Evolutionary conservation across 2,888 invertebrate genomes (phyloP).

Genomic region (Apoda limacodes): DNA sequence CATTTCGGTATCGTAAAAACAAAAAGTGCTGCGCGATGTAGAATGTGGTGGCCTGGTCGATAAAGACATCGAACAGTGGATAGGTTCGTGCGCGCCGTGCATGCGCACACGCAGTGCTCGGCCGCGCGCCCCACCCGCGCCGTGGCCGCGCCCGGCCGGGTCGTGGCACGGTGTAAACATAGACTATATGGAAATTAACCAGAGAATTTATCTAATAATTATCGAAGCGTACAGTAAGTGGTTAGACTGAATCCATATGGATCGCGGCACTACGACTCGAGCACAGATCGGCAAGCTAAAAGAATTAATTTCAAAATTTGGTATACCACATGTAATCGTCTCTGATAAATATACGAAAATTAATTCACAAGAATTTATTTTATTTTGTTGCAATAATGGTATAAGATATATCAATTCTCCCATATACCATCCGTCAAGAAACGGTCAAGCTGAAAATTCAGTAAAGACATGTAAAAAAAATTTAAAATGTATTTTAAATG

Average conservation of each 20-base stretch:
- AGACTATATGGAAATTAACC: slow-evolving; percentile 16
- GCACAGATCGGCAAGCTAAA: slow-evolving; percentile 14
- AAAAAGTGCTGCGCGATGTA: too few species aligned
- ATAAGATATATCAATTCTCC: too few species aligned
- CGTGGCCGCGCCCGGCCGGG: slow-evolving; percentile 11
- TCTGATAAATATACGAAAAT: slow-evolving; percentile 18
- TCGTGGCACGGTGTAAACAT: slow-evolving; percentile 17
- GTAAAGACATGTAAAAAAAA: slow-evolving; percentile 19
- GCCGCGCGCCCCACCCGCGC: slow-evolving; percentile 11
- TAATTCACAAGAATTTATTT: slow-evolving; percentile 10
- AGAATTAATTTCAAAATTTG: slow-evolving; percentile 3
- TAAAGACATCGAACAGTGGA: too few species aligned
- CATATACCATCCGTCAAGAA: too few species aligned
- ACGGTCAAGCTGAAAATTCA: too few species aligned
- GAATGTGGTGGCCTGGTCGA: too few species aligned
- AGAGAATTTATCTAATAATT: slow-evolving; percentile 12
- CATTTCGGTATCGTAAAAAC: too few species aligned
- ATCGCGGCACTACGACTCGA: slow-evolving; percentile 10
- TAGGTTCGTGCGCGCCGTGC: slow-evolving; percentile 9
- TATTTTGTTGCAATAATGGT: too few species aligned
- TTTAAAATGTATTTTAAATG: slow-evolving; percentile 14
- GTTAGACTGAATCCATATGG: slow-evolving; percentile 17
- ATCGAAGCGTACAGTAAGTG: too few species aligned
- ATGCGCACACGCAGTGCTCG: slow-evolving; percentile 5
- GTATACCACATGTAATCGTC: slow-evolving; percentile 10